A percentile compares a stretch with the other conserved stretches of the same genome.
phyloP scores from a whole-genome alignment of 2,113 vertebrate genomes.

The Axis porcinus region DNA sequence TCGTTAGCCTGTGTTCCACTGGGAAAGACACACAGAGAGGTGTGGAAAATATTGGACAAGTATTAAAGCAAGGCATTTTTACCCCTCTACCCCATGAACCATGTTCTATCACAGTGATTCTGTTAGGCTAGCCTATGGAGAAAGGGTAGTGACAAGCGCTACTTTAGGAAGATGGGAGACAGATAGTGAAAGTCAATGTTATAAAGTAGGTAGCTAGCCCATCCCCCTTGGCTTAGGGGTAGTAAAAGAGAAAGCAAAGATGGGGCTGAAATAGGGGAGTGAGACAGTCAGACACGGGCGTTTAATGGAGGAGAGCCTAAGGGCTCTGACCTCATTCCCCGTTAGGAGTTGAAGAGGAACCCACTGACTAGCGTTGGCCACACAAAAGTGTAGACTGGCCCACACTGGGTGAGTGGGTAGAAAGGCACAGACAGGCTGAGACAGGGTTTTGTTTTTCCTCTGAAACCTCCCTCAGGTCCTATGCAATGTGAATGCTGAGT shows the following conservation, averaged over 20 bases:
- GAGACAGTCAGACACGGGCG: neutral
- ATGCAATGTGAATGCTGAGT: neutral
- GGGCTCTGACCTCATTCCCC: neutral
- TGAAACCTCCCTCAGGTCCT: neutral
- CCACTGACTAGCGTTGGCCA: neutral
- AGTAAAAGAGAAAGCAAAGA: neutral
- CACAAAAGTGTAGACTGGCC: neutral
- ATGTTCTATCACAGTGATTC: neutral
- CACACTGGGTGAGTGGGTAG: neutral
- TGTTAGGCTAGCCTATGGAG: neutral
- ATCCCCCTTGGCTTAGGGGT: neutral
- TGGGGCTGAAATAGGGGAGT: neutral
- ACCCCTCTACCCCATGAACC: neutral
- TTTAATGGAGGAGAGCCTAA: neutral
- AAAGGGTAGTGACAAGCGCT: neutral
- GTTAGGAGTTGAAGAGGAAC: neutral
- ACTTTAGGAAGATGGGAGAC: neutral
- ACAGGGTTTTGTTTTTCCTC: neutral
- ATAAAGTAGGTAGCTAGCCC: neutral
- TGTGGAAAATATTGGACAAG: neutral
- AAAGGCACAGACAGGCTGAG: neutral
- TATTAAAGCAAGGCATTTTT: neutral
- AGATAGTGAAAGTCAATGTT: neutral
- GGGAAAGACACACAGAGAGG: neutral
- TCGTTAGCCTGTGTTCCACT: neutral